phyloP scores from a whole-genome alignment of 2,797 vertebrate genomes.

The Poeciliopsis paucimaculata region DNA sequence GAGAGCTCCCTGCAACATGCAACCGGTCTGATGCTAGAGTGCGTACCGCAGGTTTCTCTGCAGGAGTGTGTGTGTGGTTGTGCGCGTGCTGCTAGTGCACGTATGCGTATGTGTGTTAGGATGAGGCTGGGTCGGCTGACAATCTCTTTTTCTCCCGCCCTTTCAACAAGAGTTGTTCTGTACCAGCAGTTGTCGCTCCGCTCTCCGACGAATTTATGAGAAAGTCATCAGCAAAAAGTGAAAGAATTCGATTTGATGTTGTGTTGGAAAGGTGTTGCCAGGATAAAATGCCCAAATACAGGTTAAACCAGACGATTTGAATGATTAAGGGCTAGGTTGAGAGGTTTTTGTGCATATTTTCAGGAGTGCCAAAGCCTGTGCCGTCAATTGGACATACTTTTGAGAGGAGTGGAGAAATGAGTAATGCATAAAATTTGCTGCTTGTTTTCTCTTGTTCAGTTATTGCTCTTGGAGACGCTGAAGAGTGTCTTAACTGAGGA shows the following conservation, averaged over 20 bases:
- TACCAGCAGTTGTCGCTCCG: slow-evolving; percentile 65
- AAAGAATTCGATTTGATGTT: slow-evolving; percentile 52
- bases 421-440: slow-evolving; percentile 77
- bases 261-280: slow-evolving; percentile 61
- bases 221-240: slow-evolving; percentile 45
- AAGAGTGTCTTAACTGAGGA: slow-evolving; percentile 9
- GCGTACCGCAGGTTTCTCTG: slow-evolving; percentile 14
- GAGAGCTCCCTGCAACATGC: slow-evolving; percentile 51
- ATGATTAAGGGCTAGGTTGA: slow-evolving; percentile 72
- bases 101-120: slow-evolving; percentile 24
- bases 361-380: slow-evolving; percentile 70
- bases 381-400: slow-evolving; percentile 76
- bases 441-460: slow-evolving; percentile 70
- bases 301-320: slow-evolving; percentile 77
- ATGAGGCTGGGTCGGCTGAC: slow-evolving; percentile 49
- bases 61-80: slow-evolving; percentile 25
- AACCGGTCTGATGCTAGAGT: slow-evolving; percentile 55
- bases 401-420: slow-evolving; percentile 80
- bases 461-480: slow-evolving; percentile 45
- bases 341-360: slow-evolving; percentile 67
- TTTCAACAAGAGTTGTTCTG: slow-evolving; percentile 59
- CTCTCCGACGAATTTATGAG: slow-evolving; percentile 24
- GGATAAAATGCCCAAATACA: slow-evolving; percentile 69
- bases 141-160: slow-evolving; percentile 58
- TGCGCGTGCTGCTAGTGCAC: slow-evolving; percentile 9